These are phyloP conservation scores for Sminthurinus aureus DNA, from an alignment of 2,888 invertebrate species.

Conservation along the genomic window DNA sequence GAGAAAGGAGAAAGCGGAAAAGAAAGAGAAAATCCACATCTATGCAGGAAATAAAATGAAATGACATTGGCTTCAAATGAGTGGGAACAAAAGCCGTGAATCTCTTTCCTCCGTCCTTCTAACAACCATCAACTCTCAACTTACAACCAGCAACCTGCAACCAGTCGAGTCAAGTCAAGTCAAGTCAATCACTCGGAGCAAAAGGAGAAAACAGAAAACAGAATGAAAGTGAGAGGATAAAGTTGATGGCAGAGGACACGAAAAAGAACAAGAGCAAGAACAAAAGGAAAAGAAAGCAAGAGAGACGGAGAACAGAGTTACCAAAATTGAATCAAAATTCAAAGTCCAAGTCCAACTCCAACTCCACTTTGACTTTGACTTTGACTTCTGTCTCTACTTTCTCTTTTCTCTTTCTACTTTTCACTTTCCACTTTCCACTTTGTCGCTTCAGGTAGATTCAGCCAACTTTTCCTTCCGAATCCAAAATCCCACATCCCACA, in stretches of 20 bases:
- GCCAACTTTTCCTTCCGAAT: background rate
- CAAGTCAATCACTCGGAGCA: background rate
- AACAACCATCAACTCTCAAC: no score
- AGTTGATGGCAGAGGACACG: background rate
- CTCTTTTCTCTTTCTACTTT: background rate
- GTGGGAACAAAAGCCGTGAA: conserved; percentile 31
- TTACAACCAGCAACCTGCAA: no score
- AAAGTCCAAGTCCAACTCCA: background rate
- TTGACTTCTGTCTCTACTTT: background rate
- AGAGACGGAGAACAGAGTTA: conserved; percentile 9
- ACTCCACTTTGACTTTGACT: background rate
- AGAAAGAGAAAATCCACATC: conserved; percentile 20
- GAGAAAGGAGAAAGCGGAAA: background rate
- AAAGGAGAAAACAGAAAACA: background rate
- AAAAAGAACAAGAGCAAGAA: background rate
- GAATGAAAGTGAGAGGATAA: background rate
- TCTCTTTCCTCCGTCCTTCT: background rate
- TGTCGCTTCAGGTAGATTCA: background rate
- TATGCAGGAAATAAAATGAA: conserved; percentile 34
- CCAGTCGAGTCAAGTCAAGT: background rate
- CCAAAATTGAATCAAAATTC: conserved; percentile 22
- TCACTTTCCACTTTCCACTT: background rate
- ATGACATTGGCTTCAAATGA: conserved; percentile 33
- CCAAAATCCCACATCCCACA: background rate
- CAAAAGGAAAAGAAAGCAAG: background rate